phyloP scores from a whole-genome alignment of 2,888 invertebrate genomes.

The Drosophila algonquin region DNA sequence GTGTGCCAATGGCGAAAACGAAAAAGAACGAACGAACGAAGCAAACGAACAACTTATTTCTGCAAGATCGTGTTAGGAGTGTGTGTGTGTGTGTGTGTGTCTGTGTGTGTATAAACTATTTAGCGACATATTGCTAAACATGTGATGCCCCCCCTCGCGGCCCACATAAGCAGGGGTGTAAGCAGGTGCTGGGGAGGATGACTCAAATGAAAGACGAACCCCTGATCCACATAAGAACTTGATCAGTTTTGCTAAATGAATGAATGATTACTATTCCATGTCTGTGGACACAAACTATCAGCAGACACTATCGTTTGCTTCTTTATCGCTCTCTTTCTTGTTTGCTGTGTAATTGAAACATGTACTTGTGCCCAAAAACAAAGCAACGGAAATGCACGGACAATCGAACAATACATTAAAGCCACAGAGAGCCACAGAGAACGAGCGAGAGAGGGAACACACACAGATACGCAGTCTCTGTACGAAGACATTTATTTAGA shows the following conservation, averaged over 20 bases:
- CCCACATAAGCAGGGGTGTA: constrained; percentile 43
- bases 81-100: constrained; percentile 16
- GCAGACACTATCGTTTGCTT: constrained; percentile 1
- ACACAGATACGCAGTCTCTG: constrained; percentile 6
- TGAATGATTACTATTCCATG: neutral
- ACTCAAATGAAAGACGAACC: constrained; percentile 8
- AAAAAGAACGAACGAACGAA: constrained; percentile 38
- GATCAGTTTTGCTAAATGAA: neutral
- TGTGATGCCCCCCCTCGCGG: constrained; percentile 58
- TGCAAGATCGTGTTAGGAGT: constrained; percentile 27
- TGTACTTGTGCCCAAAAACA: constrained; percentile 28
- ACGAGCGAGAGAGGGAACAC: constrained; percentile 37
- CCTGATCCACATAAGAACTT: neutral
- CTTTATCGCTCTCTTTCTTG: constrained; percentile 2
- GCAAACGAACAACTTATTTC: constrained; percentile 38
- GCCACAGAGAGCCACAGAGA: constrained; percentile 10
- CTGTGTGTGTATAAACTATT: constrained; percentile 56
- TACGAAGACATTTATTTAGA: constrained; percentile 40
- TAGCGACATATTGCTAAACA: constrained; percentile 79
- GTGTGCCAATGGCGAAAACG: constrained; percentile 66
- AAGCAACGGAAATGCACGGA: constrained; percentile 59
- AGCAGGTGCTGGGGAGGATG: constrained; percentile 11
- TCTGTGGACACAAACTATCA: constrained; percentile 2
- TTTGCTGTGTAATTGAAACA: neutral
- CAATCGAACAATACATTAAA: constrained; percentile 38